These are phyloP conservation scores for Eremophila alpestris DNA, from an alignment of 2,797 vertebrate species.

Conservation along the genomic window DNA sequence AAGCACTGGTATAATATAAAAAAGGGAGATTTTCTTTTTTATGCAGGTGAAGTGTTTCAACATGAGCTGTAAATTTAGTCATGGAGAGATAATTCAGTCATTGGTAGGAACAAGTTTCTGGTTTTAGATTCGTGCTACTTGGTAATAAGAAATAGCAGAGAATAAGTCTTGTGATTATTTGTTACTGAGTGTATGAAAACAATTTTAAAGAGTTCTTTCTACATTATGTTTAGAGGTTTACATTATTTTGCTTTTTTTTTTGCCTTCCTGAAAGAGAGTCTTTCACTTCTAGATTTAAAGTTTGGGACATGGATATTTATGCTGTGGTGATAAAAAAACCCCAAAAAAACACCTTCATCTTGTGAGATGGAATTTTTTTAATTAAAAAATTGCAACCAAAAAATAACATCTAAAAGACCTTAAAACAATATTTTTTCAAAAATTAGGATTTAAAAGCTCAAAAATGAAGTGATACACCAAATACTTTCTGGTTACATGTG, in stretches of 20 bases:
- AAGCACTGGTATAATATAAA: neutral
- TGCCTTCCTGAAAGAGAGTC: neutral
- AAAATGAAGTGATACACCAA: neutral
- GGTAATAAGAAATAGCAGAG: neutral
- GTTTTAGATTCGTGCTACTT: neutral
- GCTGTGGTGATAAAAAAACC: no score
- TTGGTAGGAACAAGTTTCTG: neutral
- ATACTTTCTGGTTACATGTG: neutral
- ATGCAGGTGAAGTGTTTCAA: neutral
- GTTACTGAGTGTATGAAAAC: neutral
- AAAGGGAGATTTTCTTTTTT: neutral
- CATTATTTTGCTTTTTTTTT: neutral
- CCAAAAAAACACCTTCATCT: neutral
- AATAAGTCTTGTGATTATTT: neutral
- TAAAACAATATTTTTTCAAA: neutral
- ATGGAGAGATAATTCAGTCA: neutral
- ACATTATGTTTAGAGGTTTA: neutral
- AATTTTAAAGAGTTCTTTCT: neutral
- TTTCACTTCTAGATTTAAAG: neutral
- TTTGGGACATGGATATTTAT: neutral
- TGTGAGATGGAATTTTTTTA: neutral
- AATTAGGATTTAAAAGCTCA: no score
- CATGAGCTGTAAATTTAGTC: neutral
- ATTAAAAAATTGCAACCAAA: neutral
- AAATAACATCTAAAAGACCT: fast-evolving